Conservation (phyloP, 2,888 invertebrate species). For the Leuctra nigra region DNA sequence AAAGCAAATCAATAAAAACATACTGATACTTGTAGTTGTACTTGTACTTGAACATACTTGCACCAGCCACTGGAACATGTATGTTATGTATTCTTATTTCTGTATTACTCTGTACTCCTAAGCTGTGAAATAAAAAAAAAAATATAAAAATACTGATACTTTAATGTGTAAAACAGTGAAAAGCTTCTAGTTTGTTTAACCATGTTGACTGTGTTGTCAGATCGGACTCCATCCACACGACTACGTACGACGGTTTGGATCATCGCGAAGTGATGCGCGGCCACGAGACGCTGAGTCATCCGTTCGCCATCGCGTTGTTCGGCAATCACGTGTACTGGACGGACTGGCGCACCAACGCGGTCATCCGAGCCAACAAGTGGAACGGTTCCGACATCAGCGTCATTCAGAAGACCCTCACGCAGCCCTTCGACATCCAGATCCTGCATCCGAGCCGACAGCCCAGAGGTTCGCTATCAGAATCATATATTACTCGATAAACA, state of each 20-base stretch:
- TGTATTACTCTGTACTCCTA: no score
- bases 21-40: no score
- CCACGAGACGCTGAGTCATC: slow-evolving; percentile 73
- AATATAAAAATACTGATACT: no score
- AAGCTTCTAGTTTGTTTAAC: no score
- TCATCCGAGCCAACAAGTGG: slow-evolving; percentile 84
- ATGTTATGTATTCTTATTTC: no score
- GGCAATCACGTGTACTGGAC: slow-evolving; percentile 90
- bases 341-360: slow-evolving; percentile 85
- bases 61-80: no score
- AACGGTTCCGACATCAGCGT: slow-evolving; percentile 67
- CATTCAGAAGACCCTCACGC: slow-evolving; percentile 74
- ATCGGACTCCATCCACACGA: slow-evolving; percentile 81
- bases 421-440: slow-evolving; percentile 87
- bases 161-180: no score
- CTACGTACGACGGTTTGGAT: slow-evolving; percentile 71
- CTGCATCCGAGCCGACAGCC: slow-evolving; percentile 72
- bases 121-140: no score
- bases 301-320: slow-evolving; percentile 81
- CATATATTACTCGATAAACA: no score
- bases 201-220: slow-evolving; percentile 41
- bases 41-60: no score
- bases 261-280: slow-evolving; percentile 62
- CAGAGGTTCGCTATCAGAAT: slow-evolving; percentile 37
- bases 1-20: no score